Evolutionary conservation across 2,797 vertebrate species (phyloP).

Genomic region (Paguma larvata): DNA sequence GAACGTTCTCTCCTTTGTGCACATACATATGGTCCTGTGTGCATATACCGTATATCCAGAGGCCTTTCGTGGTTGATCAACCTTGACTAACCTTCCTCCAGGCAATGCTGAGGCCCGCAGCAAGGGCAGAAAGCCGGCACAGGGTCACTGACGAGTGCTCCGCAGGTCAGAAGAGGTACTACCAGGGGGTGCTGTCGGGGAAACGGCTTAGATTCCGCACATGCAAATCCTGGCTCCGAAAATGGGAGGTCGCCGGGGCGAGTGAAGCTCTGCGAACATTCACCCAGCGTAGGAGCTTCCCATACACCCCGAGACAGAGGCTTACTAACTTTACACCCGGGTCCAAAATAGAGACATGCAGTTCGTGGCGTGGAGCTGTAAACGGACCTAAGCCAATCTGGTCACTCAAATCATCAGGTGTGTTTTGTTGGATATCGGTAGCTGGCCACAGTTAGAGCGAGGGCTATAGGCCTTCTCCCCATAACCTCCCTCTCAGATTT

Average conservation of each 20-base stretch:
- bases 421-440: background rate
- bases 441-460: conserved; percentile 7
- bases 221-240: background rate
- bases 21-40: background rate
- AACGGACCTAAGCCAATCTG: conserved; percentile 20
- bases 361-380: background rate
- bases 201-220: background rate
- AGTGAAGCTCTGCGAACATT: background rate
- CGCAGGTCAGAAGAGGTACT: conserved; percentile 22
- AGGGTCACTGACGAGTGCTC: background rate
- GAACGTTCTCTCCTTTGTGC: conserved; percentile 25
- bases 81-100: conserved; percentile 1
- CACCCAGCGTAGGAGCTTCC: background rate
- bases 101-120: background rate
- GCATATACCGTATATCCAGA: background rate
- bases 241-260: background rate
- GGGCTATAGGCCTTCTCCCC: background rate
- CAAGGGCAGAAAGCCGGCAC: background rate
- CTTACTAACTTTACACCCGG: conserved; percentile 33
- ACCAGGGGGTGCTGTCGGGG: background rate
- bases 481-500: conserved; percentile 9
- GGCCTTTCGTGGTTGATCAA: background rate
- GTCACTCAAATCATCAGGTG: background rate
- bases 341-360: conserved; percentile 13
- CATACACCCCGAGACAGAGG: background rate